A percentile compares a stretch with the other conserved stretches of the same genome.
Evolutionary conservation across 92 coral and sea anemone genomes (phyloP).

Genomic region (Zoanthus sansibaricus): DNA sequence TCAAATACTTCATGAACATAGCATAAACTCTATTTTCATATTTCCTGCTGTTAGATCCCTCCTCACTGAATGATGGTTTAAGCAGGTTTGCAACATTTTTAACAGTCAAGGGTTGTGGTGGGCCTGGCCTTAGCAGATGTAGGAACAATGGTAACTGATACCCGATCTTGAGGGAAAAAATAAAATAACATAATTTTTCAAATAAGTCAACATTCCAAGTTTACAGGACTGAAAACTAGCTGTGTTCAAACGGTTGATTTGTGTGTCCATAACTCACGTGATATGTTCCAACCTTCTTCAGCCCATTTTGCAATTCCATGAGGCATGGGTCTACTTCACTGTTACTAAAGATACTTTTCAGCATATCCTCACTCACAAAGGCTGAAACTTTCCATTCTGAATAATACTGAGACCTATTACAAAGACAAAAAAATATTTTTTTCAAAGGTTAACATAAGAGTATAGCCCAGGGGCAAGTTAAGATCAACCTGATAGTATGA

Average conservation of each 20-base stretch:
- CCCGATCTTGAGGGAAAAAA: neutral
- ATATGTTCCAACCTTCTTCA: conserved; percentile 48
- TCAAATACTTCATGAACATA: conserved; percentile 61
- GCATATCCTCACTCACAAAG: neutral
- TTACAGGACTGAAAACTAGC: neutral
- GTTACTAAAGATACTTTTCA: neutral
- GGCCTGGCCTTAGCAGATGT: conserved; percentile 36
- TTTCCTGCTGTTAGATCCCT: conserved; percentile 65
- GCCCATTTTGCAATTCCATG: conserved; percentile 36
- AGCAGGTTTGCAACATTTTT: conserved; percentile 45
- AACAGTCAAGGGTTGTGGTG: conserved; percentile 50
- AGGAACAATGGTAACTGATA: conserved; percentile 56
- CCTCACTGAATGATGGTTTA: conserved; percentile 65
- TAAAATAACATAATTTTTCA: neutral
- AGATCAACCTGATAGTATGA: no score
- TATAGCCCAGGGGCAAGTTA: no score
- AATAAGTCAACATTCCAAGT: neutral
- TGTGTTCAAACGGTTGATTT: neutral
- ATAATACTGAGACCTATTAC: conserved; percentile 62
- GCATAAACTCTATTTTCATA: conserved; percentile 66
- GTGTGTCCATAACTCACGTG: conserved; percentile 25
- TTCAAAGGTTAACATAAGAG: no score
- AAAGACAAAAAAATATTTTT: neutral
- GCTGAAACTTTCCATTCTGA: conserved; percentile 60
- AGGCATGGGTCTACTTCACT: conserved; percentile 28